Percentiles rank a stretch among this genome's conserved stretches.
These are phyloP conservation scores for Eilema sororculum DNA, from an alignment of 2,888 invertebrate species.

Conservation along the genomic window DNA sequence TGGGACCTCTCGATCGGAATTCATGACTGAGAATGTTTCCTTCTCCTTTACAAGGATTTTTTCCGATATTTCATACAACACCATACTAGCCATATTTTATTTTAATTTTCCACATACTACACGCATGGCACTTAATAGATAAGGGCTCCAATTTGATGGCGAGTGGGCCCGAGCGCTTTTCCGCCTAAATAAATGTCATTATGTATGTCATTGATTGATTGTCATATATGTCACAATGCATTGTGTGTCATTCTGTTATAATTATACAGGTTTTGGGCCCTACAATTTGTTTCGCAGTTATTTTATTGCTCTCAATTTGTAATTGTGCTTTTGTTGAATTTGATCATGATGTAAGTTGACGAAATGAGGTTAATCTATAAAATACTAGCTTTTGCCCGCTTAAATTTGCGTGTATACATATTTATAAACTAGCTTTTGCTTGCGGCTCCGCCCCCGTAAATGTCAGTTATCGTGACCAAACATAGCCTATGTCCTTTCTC, in stretches of 20 bases:
- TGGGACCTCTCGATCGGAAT: no score
- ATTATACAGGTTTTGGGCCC: constrained; percentile 29
- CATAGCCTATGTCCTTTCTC: no score
- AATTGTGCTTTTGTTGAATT: constrained; percentile 5
- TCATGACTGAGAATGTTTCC: no score
- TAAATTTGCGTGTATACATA: no score
- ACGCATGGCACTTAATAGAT: constrained; percentile 58
- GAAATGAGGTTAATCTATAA: not conserved
- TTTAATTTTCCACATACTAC: constrained; percentile 21
- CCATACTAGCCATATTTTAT: constrained; percentile 10
- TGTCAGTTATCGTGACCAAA: no score
- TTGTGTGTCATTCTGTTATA: constrained; percentile 22
- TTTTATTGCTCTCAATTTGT: constrained; percentile 19
- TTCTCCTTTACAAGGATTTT: not conserved
- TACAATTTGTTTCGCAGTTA: constrained; percentile 20
- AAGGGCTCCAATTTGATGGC: constrained; percentile 66
- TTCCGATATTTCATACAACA: no score
- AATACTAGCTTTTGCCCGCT: no score
- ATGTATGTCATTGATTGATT: constrained; percentile 76
- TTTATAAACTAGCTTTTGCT: no score
- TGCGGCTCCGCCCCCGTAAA: no score
- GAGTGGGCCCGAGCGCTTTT: constrained; percentile 63
- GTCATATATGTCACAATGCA: constrained; percentile 65
- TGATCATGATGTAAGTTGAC: not conserved
- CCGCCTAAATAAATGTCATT: constrained; percentile 76